Evolutionary conservation across 2,888 invertebrate genomes (phyloP).

Genomic region (Xestia ashworthii): DNA sequence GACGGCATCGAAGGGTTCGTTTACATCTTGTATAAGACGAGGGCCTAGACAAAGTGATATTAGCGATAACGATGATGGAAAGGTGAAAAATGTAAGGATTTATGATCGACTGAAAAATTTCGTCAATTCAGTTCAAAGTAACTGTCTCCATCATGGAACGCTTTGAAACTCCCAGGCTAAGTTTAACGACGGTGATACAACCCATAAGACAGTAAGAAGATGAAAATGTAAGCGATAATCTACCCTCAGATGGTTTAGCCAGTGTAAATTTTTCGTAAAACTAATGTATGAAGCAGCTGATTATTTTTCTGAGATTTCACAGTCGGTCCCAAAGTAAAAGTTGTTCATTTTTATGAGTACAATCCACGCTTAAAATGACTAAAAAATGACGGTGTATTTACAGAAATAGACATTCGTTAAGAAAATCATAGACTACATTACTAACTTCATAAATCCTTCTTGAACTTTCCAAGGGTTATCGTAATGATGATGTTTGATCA

Average conservation of each 20-base stretch:
- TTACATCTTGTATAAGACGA: no score
- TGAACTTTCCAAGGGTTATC: not conserved
- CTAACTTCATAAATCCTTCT: not conserved
- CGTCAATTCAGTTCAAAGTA: not conserved
- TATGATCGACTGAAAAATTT: not conserved
- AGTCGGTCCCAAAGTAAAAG: no score
- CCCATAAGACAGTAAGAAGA: not conserved
- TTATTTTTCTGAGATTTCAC: no score
- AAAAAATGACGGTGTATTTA: not conserved
- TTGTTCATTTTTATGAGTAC: no score
- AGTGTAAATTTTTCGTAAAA: not conserved
- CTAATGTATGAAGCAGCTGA: no score
- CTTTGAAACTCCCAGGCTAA: not conserved
- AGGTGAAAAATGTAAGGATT: not conserved
- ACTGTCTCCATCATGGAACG: not conserved
- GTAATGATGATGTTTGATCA: slow-evolving; percentile 30
- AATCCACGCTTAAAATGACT: not conserved
- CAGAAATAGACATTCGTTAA: not conserved
- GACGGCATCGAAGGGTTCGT: no score
- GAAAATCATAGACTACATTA: not conserved
- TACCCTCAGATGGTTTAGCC: not conserved
- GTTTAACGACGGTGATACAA: not conserved
- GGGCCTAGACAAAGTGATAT: not conserved
- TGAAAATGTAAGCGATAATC: not conserved
- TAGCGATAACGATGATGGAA: not conserved